Evolutionary conservation across 2,113 vertebrate genomes (phyloP).

Genomic region (Lethenteron reissneri): DNA sequence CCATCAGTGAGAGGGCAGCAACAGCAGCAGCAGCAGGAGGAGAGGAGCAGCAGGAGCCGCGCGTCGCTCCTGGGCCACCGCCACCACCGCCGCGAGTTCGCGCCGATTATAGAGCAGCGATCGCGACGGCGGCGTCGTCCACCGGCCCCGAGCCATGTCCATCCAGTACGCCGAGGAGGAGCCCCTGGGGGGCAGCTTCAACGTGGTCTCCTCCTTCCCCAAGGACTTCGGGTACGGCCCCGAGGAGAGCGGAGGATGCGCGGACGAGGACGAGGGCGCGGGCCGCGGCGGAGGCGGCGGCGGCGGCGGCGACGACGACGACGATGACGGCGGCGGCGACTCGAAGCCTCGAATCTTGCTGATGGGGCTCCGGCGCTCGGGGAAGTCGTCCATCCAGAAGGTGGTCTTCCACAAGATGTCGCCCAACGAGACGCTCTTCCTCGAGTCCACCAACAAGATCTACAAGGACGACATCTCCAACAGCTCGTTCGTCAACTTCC

Average conservation of each 20-base stretch:
- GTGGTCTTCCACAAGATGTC: slow-evolving; percentile 91
- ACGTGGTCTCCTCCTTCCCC: slow-evolving; percentile 3
- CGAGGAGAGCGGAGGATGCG: neutral
- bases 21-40: too few species aligned
- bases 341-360: slow-evolving; percentile 76
- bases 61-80: too few species aligned
- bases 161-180: neutral
- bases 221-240: slow-evolving; percentile 3
- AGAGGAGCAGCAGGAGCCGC: too few species aligned
- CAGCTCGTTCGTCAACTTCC: slow-evolving; percentile 77
- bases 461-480: slow-evolving; percentile 70
- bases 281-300: slow-evolving; percentile 6
- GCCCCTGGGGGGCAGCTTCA: slow-evolving; percentile 4
- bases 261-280: neutral
- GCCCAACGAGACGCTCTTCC: slow-evolving; percentile 60
- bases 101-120: too few species aligned
- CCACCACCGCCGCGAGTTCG: too few species aligned
- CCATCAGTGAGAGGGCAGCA: too few species aligned
- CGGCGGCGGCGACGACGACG: neutral
- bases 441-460: slow-evolving; percentile 82
- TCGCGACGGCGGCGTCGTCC: too few species aligned
- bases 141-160: too few species aligned
- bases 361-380: slow-evolving; percentile 68
- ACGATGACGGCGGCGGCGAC: slow-evolving; percentile 27
- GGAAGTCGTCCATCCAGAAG: slow-evolving; percentile 88